Percentiles rank a stretch among this genome's conserved stretches.
Conservation (phyloP, 1,140 invertebrate species). For the Apis mellifera region DNA sequence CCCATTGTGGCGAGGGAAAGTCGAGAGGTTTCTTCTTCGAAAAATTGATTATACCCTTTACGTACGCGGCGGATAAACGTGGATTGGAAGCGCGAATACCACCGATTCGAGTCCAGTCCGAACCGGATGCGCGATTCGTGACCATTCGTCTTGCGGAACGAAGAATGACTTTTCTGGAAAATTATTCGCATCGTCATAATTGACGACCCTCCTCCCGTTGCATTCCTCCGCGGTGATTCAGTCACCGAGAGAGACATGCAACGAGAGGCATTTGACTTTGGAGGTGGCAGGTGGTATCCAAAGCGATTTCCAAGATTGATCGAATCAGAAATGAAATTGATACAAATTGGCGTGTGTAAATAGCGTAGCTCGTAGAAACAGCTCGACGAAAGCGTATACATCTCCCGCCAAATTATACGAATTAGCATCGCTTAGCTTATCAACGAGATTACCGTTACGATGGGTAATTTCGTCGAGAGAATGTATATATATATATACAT, state of each 20-base stretch:
- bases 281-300: not conserved
- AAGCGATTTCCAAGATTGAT: not conserved
- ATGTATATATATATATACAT: not conserved
- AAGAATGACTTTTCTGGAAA: slow-evolving; percentile 16
- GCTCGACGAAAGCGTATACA: too few species aligned
- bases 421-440: not conserved
- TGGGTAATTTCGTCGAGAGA: not conserved
- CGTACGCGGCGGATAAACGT: not conserved
- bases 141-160: not conserved
- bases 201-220: not conserved
- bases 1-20: slow-evolving; percentile 6
- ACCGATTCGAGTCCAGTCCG: not conserved
- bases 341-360: not conserved
- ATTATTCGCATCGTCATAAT: slow-evolving; percentile 21
- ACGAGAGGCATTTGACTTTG: not conserved
- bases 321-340: not conserved
- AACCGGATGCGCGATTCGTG: slow-evolving; percentile 18
- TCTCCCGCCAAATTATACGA: slow-evolving; percentile 6
- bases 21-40: not conserved
- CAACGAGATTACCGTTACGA: not conserved
- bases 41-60: slow-evolving; percentile 30
- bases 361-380: not conserved
- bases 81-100: slow-evolving; percentile 3
- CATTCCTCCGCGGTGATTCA: slow-evolving; percentile 10
- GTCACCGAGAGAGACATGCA: not conserved